These are phyloP conservation scores for Anthonomus grandis DNA, from an alignment of 1,140 invertebrate genomes.

Conservation along the genomic window DNA sequence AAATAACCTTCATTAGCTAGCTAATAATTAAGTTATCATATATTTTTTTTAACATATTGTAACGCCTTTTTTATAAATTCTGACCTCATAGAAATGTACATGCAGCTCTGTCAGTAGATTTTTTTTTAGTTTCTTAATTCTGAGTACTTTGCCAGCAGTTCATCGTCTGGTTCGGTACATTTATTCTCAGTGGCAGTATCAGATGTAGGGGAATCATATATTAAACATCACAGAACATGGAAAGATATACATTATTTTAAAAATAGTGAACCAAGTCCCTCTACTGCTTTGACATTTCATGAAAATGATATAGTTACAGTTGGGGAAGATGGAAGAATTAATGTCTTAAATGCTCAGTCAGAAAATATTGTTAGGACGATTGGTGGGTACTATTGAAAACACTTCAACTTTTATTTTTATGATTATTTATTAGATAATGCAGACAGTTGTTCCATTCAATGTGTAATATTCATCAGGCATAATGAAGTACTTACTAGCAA, in stretches of 20 bases:
- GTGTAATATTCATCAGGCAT: conserved; percentile 72
- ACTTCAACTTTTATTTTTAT: neutral
- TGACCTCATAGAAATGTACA: no score
- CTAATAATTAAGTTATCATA: no score
- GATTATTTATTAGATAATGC: conserved; percentile 59
- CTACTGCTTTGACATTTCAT: conserved; percentile 64
- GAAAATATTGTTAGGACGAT: conserved; percentile 60
- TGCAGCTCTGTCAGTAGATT: conserved; percentile 9
- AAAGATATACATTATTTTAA: conserved; percentile 63
- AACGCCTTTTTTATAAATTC: no score
- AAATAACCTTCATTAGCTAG: no score
- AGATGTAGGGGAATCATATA: conserved; percentile 50
- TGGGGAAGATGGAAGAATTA: conserved; percentile 80
- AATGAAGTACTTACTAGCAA: conserved; percentile 81
- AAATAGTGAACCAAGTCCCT: conserved; percentile 58
- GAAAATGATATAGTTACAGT: conserved; percentile 71
- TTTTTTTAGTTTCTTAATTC: conserved; percentile 57
- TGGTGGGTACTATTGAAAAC: conserved; percentile 48
- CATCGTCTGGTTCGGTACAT: conserved; percentile 62
- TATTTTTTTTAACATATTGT: no score
- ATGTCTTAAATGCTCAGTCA: conserved; percentile 63
- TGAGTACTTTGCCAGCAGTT: conserved; percentile 61
- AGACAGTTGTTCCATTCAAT: conserved; percentile 76
- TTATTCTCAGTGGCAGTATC: conserved; percentile 58
- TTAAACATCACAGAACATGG: conserved; percentile 55